Conservation (phyloP, 2,888 invertebrate genomes). For the Caenorhabditis sp. region DNA sequence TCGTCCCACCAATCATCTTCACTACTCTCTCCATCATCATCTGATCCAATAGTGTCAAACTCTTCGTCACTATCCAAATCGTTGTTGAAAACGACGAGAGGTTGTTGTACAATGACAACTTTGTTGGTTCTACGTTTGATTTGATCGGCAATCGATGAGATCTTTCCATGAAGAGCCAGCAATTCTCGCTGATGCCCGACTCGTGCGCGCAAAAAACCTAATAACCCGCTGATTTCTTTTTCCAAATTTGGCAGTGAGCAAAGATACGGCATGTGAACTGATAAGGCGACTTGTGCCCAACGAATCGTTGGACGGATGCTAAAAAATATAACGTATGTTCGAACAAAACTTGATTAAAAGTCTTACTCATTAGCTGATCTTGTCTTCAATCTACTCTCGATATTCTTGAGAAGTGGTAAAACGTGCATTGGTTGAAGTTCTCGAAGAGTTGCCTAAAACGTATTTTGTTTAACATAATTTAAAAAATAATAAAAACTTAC, state of each 20-base stretch:
- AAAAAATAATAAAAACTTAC: slow-evolving; percentile 5
- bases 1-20: slow-evolving; percentile 47
- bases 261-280: slow-evolving; percentile 44
- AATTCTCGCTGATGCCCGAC: slow-evolving; percentile 29
- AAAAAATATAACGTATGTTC: neutral
- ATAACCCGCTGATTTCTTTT: slow-evolving; percentile 27
- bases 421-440: slow-evolving; percentile 45
- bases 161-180: slow-evolving; percentile 34
- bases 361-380: slow-evolving; percentile 38
- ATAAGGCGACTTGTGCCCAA: slow-evolving; percentile 45
- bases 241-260: slow-evolving; percentile 38
- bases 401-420: slow-evolving; percentile 41
- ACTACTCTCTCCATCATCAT: slow-evolving; percentile 39
- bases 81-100: slow-evolving; percentile 39
- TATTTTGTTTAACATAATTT: slow-evolving; percentile 7
- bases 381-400: slow-evolving; percentile 41
- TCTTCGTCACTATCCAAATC: slow-evolving; percentile 29
- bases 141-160: slow-evolving; percentile 41
- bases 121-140: slow-evolving; percentile 39
- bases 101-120: slow-evolving; percentile 34
- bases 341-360: neutral
- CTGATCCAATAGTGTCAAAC: slow-evolving; percentile 35
- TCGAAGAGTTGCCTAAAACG: slow-evolving; percentile 37
- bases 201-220: slow-evolving; percentile 22
- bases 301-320: slow-evolving; percentile 48